Conservation (phyloP, 2,113 vertebrate species). For the Crotalus viridis region DNA sequence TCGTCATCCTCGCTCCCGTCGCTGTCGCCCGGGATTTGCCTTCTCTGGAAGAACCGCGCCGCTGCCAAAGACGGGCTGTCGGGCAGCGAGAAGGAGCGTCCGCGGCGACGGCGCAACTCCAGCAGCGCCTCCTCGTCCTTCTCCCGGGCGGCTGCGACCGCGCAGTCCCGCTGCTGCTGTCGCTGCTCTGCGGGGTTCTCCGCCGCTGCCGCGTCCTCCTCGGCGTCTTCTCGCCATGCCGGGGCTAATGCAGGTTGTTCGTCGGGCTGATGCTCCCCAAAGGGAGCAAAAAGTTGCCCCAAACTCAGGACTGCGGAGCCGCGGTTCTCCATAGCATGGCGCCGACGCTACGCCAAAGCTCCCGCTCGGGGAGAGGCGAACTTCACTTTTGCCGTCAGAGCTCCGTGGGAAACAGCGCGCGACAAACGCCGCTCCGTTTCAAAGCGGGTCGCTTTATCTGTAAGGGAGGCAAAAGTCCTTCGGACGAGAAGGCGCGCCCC, state of each 20-base stretch:
- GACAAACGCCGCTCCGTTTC: background rate
- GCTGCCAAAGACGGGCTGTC: slow-evolving; percentile 34
- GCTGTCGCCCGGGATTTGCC: background rate
- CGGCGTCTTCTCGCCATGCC: background rate
- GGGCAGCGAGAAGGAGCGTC: slow-evolving; percentile 51
- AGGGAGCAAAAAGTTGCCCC: slow-evolving; percentile 10
- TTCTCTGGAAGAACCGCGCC: slow-evolving; percentile 30
- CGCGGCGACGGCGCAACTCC: slow-evolving; percentile 24
- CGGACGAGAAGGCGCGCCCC: background rate
- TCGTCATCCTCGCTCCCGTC: background rate
- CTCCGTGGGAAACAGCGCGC: background rate
- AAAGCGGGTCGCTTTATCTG: background rate
- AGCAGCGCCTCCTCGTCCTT: background rate
- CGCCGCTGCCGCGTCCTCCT: background rate
- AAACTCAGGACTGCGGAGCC: background rate
- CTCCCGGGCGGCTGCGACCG: background rate
- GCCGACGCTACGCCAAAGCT: background rate
- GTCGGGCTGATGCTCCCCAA: background rate
- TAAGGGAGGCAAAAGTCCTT: background rate
- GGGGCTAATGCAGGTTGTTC: background rate
- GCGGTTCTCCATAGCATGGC: slow-evolving; percentile 35
- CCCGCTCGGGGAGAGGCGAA: background rate
- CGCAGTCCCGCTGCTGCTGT: background rate
- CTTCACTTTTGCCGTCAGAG: background rate
- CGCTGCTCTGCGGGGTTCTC: too few species aligned